phyloP scores from a whole-genome alignment of 1,140 invertebrate genomes.

The Parasteatoda tepidariorum region DNA sequence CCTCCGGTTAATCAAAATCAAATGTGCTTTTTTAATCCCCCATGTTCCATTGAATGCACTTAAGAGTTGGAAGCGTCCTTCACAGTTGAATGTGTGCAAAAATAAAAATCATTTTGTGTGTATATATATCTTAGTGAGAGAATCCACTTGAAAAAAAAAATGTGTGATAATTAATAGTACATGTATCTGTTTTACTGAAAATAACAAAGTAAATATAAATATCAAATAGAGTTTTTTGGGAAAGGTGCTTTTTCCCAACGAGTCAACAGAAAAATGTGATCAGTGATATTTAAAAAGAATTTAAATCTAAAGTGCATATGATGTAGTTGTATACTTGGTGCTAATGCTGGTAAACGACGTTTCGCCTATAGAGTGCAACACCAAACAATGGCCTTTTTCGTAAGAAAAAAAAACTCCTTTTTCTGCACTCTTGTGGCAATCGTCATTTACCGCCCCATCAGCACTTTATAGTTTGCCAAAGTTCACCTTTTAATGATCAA shows the following conservation, averaged over 20 bases:
- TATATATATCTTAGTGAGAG: constrained; percentile 53
- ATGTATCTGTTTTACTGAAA: constrained; percentile 25
- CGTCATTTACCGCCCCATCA: constrained; percentile 22
- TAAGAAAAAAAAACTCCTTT: neutral
- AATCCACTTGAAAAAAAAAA: constrained; percentile 44
- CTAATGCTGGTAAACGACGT: constrained; percentile 36
- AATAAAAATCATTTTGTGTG: constrained; percentile 15
- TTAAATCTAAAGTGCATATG: constrained; percentile 26
- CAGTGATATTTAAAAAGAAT: constrained; percentile 21
- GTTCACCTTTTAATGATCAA: constrained; percentile 56
- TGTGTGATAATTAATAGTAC: constrained; percentile 49
- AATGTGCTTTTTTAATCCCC: neutral
- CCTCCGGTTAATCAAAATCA: neutral
- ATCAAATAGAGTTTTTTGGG: constrained; percentile 44
- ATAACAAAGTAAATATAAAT: constrained; percentile 26
- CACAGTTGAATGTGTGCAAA: neutral
- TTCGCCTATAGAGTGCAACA: constrained; percentile 8
- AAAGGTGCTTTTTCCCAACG: constrained; percentile 32
- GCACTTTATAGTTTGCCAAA: constrained; percentile 46
- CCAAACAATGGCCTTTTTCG: constrained; percentile 11
- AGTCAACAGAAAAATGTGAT: constrained; percentile 55
- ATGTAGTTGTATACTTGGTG: constrained; percentile 52
- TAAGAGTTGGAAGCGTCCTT: neutral
- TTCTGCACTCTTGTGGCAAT: neutral
- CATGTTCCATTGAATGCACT: neutral